phyloP scores from a whole-genome alignment of 2,113 vertebrate species.

The Microcebus jonahi region DNA sequence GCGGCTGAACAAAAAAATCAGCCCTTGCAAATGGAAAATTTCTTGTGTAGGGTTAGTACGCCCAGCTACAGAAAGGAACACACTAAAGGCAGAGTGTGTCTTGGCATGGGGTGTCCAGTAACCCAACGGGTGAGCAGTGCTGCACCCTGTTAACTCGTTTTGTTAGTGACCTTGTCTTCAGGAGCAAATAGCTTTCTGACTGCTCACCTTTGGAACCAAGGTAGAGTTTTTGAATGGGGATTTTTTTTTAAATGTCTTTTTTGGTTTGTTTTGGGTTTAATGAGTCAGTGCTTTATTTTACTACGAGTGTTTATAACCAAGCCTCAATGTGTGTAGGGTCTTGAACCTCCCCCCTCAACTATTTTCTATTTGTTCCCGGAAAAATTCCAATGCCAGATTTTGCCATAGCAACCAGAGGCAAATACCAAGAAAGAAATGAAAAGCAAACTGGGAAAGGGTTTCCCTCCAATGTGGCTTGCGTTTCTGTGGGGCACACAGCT shows the following conservation, averaged over 20 bases:
- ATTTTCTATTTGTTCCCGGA: slow-evolving; percentile 58
- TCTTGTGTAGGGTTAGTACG: background rate
- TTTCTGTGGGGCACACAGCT: background rate
- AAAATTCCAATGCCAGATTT: slow-evolving; percentile 58
- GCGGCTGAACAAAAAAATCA: slow-evolving; percentile 22
- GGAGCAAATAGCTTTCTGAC: slow-evolving; percentile 42
- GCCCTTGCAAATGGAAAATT: slow-evolving; percentile 40
- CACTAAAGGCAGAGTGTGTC: background rate
- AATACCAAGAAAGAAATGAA: slow-evolving; percentile 1
- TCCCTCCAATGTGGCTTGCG: slow-evolving; percentile 31
- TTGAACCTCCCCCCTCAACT: slow-evolving; percentile 15
- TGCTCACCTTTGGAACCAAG: slow-evolving; percentile 43
- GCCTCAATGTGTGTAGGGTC: slow-evolving; percentile 48
- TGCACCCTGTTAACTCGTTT: background rate
- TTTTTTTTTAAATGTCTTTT: background rate
- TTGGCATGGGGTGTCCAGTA: background rate
- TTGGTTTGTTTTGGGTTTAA: slow-evolving; percentile 56
- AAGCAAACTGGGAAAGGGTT: slow-evolving; percentile 38
- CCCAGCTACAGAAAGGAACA: background rate
- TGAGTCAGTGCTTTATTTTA: slow-evolving; percentile 65
- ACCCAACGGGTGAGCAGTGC: background rate
- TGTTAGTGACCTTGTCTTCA: background rate
- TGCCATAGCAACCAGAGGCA: slow-evolving; percentile 47
- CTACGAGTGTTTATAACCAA: slow-evolving; percentile 61
- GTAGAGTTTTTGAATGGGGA: slow-evolving; percentile 26